Percentiles rank a stretch among this genome's conserved stretches.
Evolutionary conservation across 2,797 vertebrate species (phyloP).

Genomic region (Chelon labrosus): DNA sequence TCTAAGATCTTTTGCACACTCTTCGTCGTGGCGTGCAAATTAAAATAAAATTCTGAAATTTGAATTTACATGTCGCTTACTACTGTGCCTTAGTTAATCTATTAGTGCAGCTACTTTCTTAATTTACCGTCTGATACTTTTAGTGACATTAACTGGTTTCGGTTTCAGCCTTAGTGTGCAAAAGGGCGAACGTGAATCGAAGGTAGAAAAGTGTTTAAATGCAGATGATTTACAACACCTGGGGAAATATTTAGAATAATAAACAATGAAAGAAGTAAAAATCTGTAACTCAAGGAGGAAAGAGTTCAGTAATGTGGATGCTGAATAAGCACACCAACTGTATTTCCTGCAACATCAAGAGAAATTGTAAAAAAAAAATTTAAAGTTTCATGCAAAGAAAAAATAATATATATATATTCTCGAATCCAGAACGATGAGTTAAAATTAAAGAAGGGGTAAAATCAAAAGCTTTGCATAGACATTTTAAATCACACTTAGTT

Average conservation of each 20-base stretch:
- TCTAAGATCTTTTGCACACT: too few relatives aligned
- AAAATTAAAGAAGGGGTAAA: slow-evolving; percentile 1
- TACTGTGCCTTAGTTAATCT: too few relatives aligned
- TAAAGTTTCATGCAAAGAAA: slow-evolving; percentile 23
- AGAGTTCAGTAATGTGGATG: background rate
- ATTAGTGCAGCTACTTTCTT: too few relatives aligned
- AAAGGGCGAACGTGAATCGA: too few relatives aligned
- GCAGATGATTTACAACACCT: too few relatives aligned
- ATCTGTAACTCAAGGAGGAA: background rate
- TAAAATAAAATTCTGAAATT: too few relatives aligned
- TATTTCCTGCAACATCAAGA: slow-evolving; percentile 9
- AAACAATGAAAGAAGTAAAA: background rate
- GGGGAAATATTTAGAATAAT: background rate
- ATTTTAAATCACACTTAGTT: slow-evolving; percentile 82
- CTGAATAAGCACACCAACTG: slow-evolving; percentile 3
- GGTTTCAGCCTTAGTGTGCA: too few relatives aligned
- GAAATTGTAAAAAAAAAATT: background rate
- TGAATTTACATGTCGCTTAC: too few relatives aligned
- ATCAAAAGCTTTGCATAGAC: slow-evolving; percentile 55
- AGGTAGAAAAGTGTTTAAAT: too few relatives aligned
- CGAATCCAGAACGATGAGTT: background rate
- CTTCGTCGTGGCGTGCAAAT: too few relatives aligned
- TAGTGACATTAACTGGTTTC: too few relatives aligned
- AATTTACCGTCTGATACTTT: too few relatives aligned
- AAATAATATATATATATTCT: slow-evolving; percentile 7